These are phyloP conservation scores for Diaprepes abbreviatus DNA, from an alignment of 2,888 invertebrate species.

Conservation along the genomic window DNA sequence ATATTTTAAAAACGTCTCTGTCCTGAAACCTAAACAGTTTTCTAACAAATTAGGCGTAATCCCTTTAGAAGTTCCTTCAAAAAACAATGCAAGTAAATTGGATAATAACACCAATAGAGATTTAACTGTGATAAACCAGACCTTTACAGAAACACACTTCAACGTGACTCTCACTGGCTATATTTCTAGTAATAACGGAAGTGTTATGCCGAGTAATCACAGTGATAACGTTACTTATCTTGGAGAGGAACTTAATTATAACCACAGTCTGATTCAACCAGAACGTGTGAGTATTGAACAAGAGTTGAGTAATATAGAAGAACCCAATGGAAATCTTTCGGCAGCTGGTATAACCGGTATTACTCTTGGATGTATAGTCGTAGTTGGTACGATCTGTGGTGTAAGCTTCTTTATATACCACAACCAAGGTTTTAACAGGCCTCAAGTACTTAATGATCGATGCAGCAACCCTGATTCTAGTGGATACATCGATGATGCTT, in stretches of 20 bases:
- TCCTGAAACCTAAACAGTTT: conserved; percentile 41
- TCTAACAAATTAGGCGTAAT: conserved; percentile 41
- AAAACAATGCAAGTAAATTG: conserved; percentile 51
- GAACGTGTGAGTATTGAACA: conserved; percentile 53
- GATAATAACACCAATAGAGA: conserved; percentile 55
- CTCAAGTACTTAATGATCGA: conserved; percentile 85
- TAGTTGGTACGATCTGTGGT: conserved; percentile 76
- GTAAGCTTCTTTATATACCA: conserved; percentile 79
- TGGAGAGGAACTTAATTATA: conserved; percentile 56
- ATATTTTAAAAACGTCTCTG: conserved; percentile 41
- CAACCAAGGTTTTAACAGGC: conserved; percentile 82
- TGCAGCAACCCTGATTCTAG: conserved; percentile 90
- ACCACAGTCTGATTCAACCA: conserved; percentile 56
- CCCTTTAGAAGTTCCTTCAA: conserved; percentile 53
- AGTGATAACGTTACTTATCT: conserved; percentile 59
- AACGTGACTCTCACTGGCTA: conserved; percentile 57
- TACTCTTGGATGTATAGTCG: conserved; percentile 76
- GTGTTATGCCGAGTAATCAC: conserved; percentile 56
- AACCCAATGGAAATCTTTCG: conserved; percentile 58
- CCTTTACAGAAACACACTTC: conserved; percentile 51
- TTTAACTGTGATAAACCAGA: conserved; percentile 65
- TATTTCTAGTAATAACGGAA: conserved; percentile 54
- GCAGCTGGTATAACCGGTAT: conserved; percentile 75
- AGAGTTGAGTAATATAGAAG: conserved; percentile 46
- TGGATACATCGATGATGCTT: conserved; percentile 89